Conservation (phyloP, 2,888 invertebrate species). For the Sesamia inferens region DNA sequence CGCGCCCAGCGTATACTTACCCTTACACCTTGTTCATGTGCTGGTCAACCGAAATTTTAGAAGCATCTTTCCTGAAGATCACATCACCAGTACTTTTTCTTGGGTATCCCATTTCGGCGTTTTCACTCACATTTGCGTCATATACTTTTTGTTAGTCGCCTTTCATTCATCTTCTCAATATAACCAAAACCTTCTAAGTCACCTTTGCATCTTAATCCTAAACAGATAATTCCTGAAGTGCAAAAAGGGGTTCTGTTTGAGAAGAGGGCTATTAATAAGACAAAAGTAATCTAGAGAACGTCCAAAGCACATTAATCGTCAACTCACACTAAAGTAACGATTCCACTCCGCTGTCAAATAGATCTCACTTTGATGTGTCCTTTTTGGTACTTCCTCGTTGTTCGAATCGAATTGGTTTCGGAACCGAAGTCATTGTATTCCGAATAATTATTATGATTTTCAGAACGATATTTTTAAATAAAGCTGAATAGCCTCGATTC, state of each 20-base stretch:
- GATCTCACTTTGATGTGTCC: constrained; percentile 16
- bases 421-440: neutral
- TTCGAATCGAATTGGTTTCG: neutral
- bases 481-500: neutral
- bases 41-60: too few species aligned
- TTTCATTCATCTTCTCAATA: neutral
- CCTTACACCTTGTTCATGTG: too few species aligned
- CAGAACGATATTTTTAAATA: too few species aligned
- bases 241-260: neutral
- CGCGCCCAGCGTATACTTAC: too few species aligned
- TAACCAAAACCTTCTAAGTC: neutral
- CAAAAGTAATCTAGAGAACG: neutral
- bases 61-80: neutral
- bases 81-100: too few species aligned
- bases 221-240: neutral
- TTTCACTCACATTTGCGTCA: neutral
- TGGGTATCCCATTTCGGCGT: neutral
- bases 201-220: neutral
- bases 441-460: neutral
- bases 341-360: constrained; percentile 34
- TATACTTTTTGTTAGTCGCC: neutral
- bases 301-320: constrained; percentile 24
- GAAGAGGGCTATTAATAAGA: neutral
- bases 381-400: constrained; percentile 6
- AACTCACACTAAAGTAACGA: constrained; percentile 29